Percentiles rank a stretch among this genome's conserved stretches.
Evolutionary conservation across 2,113 vertebrate species (phyloP).

Genomic region (Bubo scandiacus): DNA sequence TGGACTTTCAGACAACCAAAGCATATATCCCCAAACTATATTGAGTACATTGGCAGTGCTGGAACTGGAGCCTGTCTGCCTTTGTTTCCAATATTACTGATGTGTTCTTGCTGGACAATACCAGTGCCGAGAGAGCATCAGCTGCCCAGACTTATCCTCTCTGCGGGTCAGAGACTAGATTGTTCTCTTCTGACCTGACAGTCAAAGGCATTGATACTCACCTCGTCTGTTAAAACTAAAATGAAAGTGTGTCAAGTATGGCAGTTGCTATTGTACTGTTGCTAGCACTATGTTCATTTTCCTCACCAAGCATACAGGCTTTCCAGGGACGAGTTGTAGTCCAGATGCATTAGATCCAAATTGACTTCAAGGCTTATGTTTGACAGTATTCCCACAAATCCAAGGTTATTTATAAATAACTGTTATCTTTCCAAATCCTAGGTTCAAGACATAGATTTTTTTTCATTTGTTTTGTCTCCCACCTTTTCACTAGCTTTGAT

Average conservation of each 20-base stretch:
- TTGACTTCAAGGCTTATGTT: background rate
- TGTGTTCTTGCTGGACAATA: background rate
- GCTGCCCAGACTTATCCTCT: background rate
- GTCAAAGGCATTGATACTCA: background rate
- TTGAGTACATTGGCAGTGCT: background rate
- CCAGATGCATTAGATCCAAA: background rate
- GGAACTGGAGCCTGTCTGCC: background rate
- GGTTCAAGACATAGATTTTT: background rate
- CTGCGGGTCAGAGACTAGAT: accelerated
- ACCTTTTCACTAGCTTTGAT: background rate
- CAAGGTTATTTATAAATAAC: background rate
- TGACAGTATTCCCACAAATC: background rate
- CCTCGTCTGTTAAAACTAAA: background rate
- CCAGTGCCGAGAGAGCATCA: background rate
- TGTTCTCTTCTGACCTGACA: background rate
- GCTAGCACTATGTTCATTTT: background rate
- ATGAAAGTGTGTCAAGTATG: background rate
- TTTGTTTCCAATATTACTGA: background rate
- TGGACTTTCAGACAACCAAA: background rate
- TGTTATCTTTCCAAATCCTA: background rate
- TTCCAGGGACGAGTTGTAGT: background rate
- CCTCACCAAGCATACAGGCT: background rate
- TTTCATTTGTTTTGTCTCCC: background rate
- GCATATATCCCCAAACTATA: background rate
- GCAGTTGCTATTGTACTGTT: background rate